phyloP scores from a whole-genome alignment of 2,113 vertebrate genomes.

The Ursus arctos region DNA sequence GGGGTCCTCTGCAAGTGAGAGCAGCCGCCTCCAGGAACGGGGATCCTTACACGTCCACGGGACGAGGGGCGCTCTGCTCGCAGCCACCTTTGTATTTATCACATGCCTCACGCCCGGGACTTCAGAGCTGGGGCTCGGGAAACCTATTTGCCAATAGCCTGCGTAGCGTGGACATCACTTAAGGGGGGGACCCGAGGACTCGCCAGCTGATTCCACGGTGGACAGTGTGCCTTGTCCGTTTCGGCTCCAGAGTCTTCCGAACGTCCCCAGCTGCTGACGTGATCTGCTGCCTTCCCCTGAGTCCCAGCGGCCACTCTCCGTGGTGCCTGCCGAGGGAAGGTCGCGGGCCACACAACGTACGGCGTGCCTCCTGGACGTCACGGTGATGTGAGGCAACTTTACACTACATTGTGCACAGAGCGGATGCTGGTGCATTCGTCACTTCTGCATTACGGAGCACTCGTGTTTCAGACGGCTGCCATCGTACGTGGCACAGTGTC shows the following conservation, averaged over 20 bases:
- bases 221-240: neutral
- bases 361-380: neutral
- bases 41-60: neutral
- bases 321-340: neutral
- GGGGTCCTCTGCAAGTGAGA: slow-evolving; percentile 87
- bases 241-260: neutral
- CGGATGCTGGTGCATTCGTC: slow-evolving; percentile 67
- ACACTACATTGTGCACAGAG: slow-evolving; percentile 59
- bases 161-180: neutral
- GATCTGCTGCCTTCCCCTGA: neutral
- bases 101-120: neutral
- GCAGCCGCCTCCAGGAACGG: slow-evolving; percentile 26
- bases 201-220: neutral
- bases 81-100: slow-evolving; percentile 71
- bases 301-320: accelerated
- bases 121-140: slow-evolving; percentile 24
- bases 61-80: slow-evolving; percentile 53
- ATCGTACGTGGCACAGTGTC: neutral
- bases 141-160: neutral
- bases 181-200: neutral
- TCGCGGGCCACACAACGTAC: neutral
- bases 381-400: slow-evolving; percentile 31
- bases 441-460: slow-evolving; percentile 6
- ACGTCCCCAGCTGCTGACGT: neutral
- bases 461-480: slow-evolving; percentile 54